Evolutionary conservation across 2,113 vertebrate species (phyloP).

Genomic region (Melanostigma gelatinosum): DNA sequence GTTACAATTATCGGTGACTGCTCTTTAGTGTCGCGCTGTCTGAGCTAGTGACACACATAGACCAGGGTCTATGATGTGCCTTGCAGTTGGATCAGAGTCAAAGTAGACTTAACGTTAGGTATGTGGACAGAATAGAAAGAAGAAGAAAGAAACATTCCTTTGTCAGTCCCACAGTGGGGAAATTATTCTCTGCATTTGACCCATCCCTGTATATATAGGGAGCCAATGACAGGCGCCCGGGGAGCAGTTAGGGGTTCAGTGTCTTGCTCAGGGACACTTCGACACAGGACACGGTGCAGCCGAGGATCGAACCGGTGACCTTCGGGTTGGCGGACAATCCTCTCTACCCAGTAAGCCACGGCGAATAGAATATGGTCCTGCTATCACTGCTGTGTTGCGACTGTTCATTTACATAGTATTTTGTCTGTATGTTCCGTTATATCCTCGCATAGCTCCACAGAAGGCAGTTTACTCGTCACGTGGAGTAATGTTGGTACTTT

Average conservation of each 20-base stretch:
- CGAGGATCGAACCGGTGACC: no score
- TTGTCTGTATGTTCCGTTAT: not conserved
- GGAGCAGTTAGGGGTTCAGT: no score
- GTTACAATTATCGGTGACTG: not conserved
- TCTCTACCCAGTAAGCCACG: no score
- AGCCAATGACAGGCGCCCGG: no score
- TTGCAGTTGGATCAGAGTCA: not conserved
- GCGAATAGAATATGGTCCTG: not conserved
- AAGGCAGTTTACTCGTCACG: not conserved
- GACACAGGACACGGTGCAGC: no score
- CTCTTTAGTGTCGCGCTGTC: not conserved
- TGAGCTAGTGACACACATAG: not conserved
- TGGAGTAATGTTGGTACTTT: not conserved
- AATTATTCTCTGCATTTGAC: no score
- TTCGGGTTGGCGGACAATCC: no score
- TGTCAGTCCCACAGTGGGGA: no score
- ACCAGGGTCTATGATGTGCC: not conserved
- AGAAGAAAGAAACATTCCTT: no score
- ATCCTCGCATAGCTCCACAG: not conserved
- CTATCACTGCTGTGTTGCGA: not conserved
- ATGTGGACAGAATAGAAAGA: not conserved
- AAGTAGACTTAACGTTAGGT: not conserved
- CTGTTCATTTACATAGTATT: not conserved
- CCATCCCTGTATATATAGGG: no score
- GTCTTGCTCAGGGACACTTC: no score